Percentiles rank a stretch among this genome's conserved stretches.
phyloP scores from a whole-genome alignment of 2,797 vertebrate genomes.

The Sylvia borin region DNA sequence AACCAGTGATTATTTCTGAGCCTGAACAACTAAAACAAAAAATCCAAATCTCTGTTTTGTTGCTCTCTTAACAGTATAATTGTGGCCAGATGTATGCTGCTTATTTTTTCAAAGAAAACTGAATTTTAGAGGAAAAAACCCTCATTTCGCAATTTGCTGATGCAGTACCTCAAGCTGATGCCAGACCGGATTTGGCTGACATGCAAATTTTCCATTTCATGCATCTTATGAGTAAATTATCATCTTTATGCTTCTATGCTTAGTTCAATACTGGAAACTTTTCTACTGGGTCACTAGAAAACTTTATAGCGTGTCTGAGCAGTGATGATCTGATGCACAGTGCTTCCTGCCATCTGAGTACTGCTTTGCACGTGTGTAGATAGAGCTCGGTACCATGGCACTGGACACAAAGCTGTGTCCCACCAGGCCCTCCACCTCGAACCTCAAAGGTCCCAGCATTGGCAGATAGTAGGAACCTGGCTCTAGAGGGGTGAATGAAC shows the following conservation, averaged over 20 bases:
- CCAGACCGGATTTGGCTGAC: constrained; percentile 17
- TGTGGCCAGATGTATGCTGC: constrained; percentile 27
- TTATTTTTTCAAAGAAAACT: constrained; percentile 32
- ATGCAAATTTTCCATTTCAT: background rate
- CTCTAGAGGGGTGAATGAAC: background rate
- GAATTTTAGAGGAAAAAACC: background rate
- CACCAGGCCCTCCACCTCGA: background rate
- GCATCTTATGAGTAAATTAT: background rate
- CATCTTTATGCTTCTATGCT: background rate
- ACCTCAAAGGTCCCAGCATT: background rate
- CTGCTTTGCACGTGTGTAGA: fast-evolving
- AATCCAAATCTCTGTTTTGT: background rate
- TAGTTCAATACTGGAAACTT: background rate
- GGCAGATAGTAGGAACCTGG: background rate
- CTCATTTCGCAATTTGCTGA: constrained; percentile 37
- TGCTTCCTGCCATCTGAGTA: background rate
- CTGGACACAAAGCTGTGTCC: background rate
- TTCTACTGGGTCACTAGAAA: background rate
- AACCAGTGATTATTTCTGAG: background rate
- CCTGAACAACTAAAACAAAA: background rate
- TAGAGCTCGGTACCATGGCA: fast-evolving
- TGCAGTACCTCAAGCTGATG: background rate
- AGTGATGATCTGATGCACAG: background rate
- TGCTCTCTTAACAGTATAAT: background rate
- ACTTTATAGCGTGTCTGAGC: background rate